phyloP scores from a whole-genome alignment of 2,888 invertebrate species.

The Meiosimyza platycephala region DNA sequence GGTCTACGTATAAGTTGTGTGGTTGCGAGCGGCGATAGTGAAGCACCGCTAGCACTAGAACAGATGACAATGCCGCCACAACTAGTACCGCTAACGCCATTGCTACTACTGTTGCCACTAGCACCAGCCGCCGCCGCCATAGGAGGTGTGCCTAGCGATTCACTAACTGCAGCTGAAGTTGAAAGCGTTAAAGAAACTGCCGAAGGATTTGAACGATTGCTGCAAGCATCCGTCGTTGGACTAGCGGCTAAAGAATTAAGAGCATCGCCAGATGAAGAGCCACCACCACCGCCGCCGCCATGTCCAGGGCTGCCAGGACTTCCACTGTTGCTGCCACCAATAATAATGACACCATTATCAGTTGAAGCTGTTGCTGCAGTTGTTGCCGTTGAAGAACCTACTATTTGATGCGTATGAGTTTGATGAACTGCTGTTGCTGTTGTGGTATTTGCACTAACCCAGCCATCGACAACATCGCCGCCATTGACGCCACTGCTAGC shows the following conservation, averaged over 20 bases:
- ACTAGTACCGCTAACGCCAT: slow-evolving; percentile 39
- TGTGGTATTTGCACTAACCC: slow-evolving; percentile 25
- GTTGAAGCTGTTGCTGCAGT: slow-evolving; percentile 35
- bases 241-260: slow-evolving; percentile 63
- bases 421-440: slow-evolving; percentile 30
- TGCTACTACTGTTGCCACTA: slow-evolving; percentile 34
- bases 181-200: slow-evolving; percentile 60
- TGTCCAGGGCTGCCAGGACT: slow-evolving; percentile 49
- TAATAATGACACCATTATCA: slow-evolving; percentile 23
- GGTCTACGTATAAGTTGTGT: slow-evolving; percentile 67
- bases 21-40: slow-evolving; percentile 65
- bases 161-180: slow-evolving; percentile 57
- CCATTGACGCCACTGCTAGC: slow-evolving; percentile 38
- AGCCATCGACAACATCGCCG: slow-evolving; percentile 50
- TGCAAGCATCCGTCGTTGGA: slow-evolving; percentile 65
- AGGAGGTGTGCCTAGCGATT: slow-evolving; percentile 41
- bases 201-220: slow-evolving; percentile 65
- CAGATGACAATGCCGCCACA: slow-evolving; percentile 25
- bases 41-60: slow-evolving; percentile 51
- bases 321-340: slow-evolving; percentile 43
- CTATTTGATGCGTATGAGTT: neutral
- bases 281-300: slow-evolving; percentile 48
- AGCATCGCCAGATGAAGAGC: slow-evolving; percentile 51
- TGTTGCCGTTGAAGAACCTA: slow-evolving; percentile 20
- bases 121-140: slow-evolving; percentile 24